These are phyloP conservation scores for Psittacula cyanocephala DNA, from an alignment of 2,113 vertebrate genomes.

Conservation along the genomic window DNA sequence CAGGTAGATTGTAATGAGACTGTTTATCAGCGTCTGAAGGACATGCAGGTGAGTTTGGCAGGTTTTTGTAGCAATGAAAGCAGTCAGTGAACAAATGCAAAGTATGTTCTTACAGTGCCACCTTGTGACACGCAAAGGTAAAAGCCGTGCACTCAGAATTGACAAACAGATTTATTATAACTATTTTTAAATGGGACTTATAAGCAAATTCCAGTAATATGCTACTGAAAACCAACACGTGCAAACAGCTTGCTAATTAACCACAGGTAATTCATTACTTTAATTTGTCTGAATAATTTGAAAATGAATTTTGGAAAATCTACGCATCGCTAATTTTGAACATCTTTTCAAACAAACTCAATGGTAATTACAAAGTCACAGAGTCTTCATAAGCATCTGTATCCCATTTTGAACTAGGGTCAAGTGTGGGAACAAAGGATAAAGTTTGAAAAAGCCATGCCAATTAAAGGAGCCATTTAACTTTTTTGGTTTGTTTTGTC, in stretches of 20 bases:
- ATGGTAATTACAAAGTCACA: not conserved
- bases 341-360: not conserved
- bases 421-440: not conserved
- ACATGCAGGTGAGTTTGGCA: fast-evolving
- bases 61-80: not conserved
- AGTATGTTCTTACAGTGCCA: conserved; percentile 46
- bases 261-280: not conserved
- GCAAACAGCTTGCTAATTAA: not conserved
- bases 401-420: not conserved
- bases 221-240: not conserved
- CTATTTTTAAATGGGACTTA: not conserved
- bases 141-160: not conserved
- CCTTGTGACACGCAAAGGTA: not conserved
- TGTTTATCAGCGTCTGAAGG: not conserved
- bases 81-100: not conserved
- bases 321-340: not conserved
- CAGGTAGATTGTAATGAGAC: not conserved
- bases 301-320: not conserved
- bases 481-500: not conserved
- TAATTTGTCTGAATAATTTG: not conserved
- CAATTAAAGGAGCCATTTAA: not conserved
- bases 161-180: not conserved
- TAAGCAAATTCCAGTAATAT: not conserved
- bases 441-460: not conserved
- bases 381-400: not conserved